Conservation (phyloP, 2,888 invertebrate genomes). For the Acleris cristana region DNA sequence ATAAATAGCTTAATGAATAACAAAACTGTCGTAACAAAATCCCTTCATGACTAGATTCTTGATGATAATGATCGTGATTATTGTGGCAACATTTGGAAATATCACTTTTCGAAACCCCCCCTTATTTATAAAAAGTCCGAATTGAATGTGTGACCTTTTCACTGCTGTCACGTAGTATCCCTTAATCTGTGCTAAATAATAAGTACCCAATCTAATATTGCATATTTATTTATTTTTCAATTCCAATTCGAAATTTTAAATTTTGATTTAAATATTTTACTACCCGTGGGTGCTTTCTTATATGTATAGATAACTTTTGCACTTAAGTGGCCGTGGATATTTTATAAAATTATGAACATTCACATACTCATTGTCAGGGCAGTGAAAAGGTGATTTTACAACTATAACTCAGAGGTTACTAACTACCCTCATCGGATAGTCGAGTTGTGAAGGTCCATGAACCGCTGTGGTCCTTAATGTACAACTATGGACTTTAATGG, state of each 20-base stretch:
- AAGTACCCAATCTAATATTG: no score
- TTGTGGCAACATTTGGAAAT: conserved; percentile 38
- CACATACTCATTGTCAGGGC: background rate
- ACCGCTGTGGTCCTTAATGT: no score
- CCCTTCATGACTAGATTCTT: conserved; percentile 70
- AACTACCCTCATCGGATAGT: background rate
- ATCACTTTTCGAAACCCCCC: conserved; percentile 29
- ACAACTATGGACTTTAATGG: no score
- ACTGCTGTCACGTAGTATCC: background rate
- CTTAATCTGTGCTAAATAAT: no score
- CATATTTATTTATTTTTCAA: no score
- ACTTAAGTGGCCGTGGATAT: no score
- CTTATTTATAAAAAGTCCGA: conserved; percentile 15
- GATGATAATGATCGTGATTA: conserved; percentile 49
- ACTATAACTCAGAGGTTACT: background rate
- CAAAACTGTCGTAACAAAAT: conserved; percentile 61
- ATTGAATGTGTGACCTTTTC: background rate
- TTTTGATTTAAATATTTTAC: no score
- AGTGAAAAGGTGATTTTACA: background rate
- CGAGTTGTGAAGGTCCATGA: no score
- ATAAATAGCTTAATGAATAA: conserved; percentile 73
- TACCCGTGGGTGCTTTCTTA: no score
- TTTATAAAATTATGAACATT: no score
- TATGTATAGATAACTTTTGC: no score
- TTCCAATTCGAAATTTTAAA: no score